phyloP scores from a whole-genome alignment of 2,113 vertebrate genomes.

The Miniopterus natalensis region DNA sequence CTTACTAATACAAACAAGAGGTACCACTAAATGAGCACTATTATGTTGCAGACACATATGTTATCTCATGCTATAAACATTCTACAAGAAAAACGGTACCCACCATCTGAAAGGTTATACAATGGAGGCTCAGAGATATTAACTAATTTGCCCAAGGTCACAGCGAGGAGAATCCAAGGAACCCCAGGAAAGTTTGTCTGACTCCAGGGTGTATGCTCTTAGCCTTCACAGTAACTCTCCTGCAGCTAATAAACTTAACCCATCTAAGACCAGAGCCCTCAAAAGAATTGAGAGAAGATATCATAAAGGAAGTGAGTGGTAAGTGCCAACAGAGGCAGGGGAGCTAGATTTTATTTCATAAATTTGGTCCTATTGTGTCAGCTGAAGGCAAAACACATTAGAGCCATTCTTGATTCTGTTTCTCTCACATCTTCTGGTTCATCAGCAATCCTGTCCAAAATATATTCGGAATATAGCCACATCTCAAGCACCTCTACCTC shows the following conservation, averaged over 20 bases:
- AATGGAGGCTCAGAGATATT: not conserved
- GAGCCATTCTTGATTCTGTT: not conserved
- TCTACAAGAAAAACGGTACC: not conserved
- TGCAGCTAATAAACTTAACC: not conserved
- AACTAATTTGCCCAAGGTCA: not conserved
- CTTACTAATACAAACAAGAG: not conserved
- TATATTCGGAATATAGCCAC: not conserved
- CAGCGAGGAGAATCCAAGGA: not conserved
- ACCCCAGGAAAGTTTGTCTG: not conserved
- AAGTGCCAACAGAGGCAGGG: not conserved
- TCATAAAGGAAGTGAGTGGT: not conserved
- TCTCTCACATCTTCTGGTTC: not conserved
- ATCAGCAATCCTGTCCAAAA: not conserved
- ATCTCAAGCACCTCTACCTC: not conserved
- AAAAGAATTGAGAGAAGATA: not conserved
- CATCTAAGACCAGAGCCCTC: not conserved
- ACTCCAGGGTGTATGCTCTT: not conserved
- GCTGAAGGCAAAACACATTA: not conserved
- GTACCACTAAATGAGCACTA: not conserved
- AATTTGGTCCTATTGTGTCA: not conserved
- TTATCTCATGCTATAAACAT: not conserved
- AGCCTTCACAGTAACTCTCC: not conserved
- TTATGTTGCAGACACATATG: not conserved
- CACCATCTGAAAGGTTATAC: not conserved
- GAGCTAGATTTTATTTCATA: slow-evolving; percentile 9